A percentile compares a stretch with the other conserved stretches of the same genome.
phyloP scores from a whole-genome alignment of 2,797 vertebrate genomes.

The Neostethus bicornis region DNA sequence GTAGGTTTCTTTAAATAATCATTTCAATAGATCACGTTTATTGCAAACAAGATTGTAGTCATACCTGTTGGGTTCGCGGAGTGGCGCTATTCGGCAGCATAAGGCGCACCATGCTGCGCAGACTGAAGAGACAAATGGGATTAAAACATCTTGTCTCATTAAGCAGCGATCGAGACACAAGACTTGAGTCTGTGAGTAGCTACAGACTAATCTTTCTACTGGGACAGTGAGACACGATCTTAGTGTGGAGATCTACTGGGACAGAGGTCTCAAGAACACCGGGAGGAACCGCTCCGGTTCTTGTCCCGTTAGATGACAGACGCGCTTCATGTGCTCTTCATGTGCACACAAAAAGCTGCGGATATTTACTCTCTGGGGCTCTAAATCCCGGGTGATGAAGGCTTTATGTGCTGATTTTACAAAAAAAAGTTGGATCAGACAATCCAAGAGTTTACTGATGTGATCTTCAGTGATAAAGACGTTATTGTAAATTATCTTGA shows the following conservation, averaged over 20 bases:
- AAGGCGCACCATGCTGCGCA: slow-evolving; percentile 1
- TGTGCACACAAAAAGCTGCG: slow-evolving; percentile 16
- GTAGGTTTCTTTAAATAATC: too few species aligned
- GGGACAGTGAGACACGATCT: slow-evolving; percentile 27
- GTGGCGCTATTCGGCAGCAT: slow-evolving; percentile 74
- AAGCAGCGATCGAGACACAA: slow-evolving; percentile 50
- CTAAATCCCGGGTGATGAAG: slow-evolving; percentile 16
- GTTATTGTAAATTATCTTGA: slow-evolving; percentile 61
- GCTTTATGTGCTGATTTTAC: slow-evolving; percentile 23
- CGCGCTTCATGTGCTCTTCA: slow-evolving; percentile 49
- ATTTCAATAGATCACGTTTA: background rate
- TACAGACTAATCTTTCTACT: slow-evolving; percentile 37
- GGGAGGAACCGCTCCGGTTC: slow-evolving; percentile 29
- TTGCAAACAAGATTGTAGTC: background rate
- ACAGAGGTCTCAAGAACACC: slow-evolving; percentile 25
- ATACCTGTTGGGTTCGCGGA: slow-evolving; percentile 49
- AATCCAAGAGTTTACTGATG: slow-evolving; percentile 56
- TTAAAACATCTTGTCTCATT: slow-evolving; percentile 81
- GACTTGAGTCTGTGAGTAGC: slow-evolving; percentile 36
- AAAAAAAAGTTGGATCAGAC: slow-evolving; percentile 40
- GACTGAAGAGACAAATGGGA: slow-evolving; percentile 69
- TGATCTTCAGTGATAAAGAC: slow-evolving; percentile 41
- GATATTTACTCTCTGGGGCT: slow-evolving; percentile 7
- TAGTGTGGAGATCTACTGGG: slow-evolving; percentile 26
- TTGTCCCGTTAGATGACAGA: slow-evolving; percentile 61